A percentile compares a stretch with the other conserved stretches of the same genome.
Conservation (phyloP, 1,140 invertebrate species). For the Stenopsyche tienmushanensis region DNA sequence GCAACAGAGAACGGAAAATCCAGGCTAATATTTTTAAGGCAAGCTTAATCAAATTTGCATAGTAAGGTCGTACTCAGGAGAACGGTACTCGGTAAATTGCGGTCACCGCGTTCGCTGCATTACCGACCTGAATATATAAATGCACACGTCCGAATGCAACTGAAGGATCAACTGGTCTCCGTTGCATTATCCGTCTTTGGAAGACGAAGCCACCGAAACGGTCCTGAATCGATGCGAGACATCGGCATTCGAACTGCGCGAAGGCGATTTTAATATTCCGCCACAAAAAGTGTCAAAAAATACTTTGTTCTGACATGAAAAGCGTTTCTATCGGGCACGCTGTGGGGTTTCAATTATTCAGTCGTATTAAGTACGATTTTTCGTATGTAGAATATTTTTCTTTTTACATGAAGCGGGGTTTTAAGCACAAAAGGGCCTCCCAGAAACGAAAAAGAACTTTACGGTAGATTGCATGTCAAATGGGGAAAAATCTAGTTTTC, state of each 20-base stretch:
- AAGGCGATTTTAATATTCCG: neutral
- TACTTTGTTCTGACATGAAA: neutral
- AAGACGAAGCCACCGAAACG: too few relatives aligned
- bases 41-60: neutral
- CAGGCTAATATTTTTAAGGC: too few relatives aligned
- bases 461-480: neutral
- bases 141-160: neutral
- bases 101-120: neutral
- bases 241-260: neutral
- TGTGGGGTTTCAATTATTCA: neutral
- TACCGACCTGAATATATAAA: neutral
- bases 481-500: neutral
- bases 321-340: neutral
- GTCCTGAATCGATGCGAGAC: too few relatives aligned
- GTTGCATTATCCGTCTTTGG: neutral
- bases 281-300: neutral
- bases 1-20: too few relatives aligned
- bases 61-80: neutral
- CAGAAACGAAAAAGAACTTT: neutral
- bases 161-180: too few relatives aligned
- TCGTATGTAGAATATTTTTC: neutral
- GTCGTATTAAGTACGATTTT: neutral
- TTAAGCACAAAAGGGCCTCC: neutral
- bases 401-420: too few relatives aligned
- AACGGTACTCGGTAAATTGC: neutral